Evolutionary conservation across 1,140 invertebrate genomes (phyloP), one percentile per base, ranked within the genome.

Genomic region (Pinna nobilis): DNA sequence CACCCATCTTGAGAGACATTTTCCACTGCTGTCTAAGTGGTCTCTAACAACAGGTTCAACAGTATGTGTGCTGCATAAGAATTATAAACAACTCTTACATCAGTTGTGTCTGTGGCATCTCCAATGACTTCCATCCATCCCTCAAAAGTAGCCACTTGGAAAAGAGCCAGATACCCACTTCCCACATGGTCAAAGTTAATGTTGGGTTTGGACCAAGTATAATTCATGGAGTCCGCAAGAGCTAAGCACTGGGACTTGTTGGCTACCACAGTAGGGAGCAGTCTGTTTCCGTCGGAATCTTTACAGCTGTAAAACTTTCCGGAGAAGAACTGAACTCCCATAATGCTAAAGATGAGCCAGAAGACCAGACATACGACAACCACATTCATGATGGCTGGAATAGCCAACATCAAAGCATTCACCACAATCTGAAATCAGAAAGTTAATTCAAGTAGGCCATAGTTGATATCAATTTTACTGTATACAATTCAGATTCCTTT

Each of bases 111-210:
- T 79, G 97, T 97, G 30, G 97, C 97, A 89, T 98, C 96, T 83
- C 96, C 95, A 97, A 99, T 99, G 57, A 99, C 97, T 94, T 97
- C 96, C 94, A 98, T 85, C 91, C 92, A 92, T n/a, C 92, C 92
- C 88, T 92, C 92, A 91, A 98, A 99, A 61, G 98, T 99, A 60
- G 97, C 97, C 76, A 99, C 96, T 95, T 99, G 98, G 90, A 99
- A 98, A 73, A 99, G 92, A 87, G 96, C 97, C 78, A 99, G 91
- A 89, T 98, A 99, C 37, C 97, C 97, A 91, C 96, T 96, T 53
- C 95, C 94, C 25, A 99, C 97, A 90, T 99, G 97, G 90, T 99
- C 97, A 90, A 99, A 99, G 90, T 98, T 98, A 93, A 99, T 97
- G 72, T 94, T 94, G 39, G 96, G 97, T 90, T 99, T 99, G 88